These are phyloP conservation scores for Strongylocentrotus purpuratus DNA, from an alignment of 35 echinoderm and acorn worm genomes.

Conservation along the genomic window DNA sequence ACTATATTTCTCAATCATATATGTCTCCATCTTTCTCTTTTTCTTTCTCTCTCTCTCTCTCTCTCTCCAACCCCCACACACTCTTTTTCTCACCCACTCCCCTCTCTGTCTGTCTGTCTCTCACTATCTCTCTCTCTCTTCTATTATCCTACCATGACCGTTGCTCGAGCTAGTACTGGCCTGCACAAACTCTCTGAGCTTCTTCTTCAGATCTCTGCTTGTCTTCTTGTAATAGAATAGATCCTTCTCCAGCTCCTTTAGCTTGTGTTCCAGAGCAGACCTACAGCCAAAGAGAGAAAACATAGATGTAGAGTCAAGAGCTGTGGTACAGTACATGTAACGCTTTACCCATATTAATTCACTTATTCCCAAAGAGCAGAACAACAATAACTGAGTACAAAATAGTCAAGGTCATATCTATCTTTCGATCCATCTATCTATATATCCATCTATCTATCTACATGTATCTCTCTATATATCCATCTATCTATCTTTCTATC, in stretches of 20 bases:
- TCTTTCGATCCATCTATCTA: not conserved
- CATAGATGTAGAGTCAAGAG: no score
- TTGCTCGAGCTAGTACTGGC: slow-evolving; percentile 54
- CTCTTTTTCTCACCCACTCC: no score
- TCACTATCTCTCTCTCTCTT: no score
- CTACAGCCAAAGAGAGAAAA: not conserved
- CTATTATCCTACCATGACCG: not conserved
- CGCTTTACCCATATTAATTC: no score
- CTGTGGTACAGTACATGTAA: no score
- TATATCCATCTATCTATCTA: not conserved
- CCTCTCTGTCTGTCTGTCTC: no score
- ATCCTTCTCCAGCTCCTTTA: slow-evolving; percentile 84
- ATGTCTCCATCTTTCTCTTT: no score
- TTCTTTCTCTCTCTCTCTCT: no score
- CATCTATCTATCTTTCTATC: not conserved
- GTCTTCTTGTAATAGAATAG: slow-evolving; percentile 98
- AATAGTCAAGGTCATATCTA: not conserved
- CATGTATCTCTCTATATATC: not conserved
- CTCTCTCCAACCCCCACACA: no score
- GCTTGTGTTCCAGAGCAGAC: slow-evolving; percentile 57
- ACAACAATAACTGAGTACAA: not conserved
- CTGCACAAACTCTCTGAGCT: slow-evolving; percentile 72
- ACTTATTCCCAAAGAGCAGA: not conserved
- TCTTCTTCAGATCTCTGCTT: slow-evolving; percentile 92
- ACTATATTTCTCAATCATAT: no score